Evolutionary conservation across 2,113 vertebrate genomes (phyloP), one percentile per base, ranked within the genome.

Genomic region (Romanogobio albipinnatus): DNA sequence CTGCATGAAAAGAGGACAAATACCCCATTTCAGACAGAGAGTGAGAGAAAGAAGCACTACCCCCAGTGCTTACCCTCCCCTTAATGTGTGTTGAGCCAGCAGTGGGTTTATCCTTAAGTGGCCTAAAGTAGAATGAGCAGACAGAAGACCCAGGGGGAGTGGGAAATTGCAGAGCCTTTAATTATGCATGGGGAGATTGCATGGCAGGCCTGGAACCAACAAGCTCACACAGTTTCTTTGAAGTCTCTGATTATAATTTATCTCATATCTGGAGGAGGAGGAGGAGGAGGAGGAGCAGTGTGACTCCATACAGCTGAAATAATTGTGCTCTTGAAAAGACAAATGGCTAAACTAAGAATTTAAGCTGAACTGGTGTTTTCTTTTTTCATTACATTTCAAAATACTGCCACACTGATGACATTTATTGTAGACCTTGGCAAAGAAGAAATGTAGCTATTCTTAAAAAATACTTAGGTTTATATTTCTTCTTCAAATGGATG

Each of bases 121-220:
- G 87, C 87, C 85, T 87, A 78, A 81, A 87, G 81, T 85, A 74
- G 85, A 88, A 82, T 77, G 61, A 87, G 66, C 85, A 82, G 82
- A 88, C 82, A 81, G 80, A 39, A 77, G 81, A 82, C 88, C 82
- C 73, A 39, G 82, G 68, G 88, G 89, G 85, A 86, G 85, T 71
- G 86, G 68, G 87, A 87, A 89, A 88, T 87, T 84, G 84, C 79
- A 43, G 78, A 82, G 81, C 70, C 78, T 87, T 90, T 89, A 90
- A 90, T 90, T 90, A 90, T 91, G 87, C 86, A 91, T 87, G 86
- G 78, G 79, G 74, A 89, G 89, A 90, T 88, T 88, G 84, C 84
- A 88, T 75, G 83, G 83, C 85, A 83, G 71, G 85, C 76, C 89
- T 89, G 89, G 70, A 89, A 86, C 90, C 87, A 90, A 85, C 86